These are phyloP conservation scores for Saguinus midas DNA, from an alignment of 2,113 vertebrate genomes.

Conservation along the genomic window DNA sequence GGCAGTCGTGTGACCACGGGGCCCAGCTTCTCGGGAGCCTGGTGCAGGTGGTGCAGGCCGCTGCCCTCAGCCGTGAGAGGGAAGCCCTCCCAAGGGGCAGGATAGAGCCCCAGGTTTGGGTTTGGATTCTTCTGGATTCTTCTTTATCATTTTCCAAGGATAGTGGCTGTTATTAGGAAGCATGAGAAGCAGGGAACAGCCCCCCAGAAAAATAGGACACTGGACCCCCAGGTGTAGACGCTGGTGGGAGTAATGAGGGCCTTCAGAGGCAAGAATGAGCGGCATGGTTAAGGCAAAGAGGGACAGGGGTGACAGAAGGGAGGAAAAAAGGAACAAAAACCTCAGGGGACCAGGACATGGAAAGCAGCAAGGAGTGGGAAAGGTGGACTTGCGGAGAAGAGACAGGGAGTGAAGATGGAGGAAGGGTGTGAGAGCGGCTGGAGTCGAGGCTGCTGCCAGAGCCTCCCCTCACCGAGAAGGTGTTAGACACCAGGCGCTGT, in stretches of 20 bases:
- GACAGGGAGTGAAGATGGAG: fast-evolving
- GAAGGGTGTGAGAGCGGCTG: not conserved
- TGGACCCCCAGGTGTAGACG: too few species aligned
- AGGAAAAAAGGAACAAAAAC: not conserved
- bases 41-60: too few species aligned
- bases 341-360: too few species aligned
- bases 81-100: fast-evolving
- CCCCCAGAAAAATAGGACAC: not conserved
- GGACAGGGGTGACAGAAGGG: fast-evolving
- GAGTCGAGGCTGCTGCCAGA: fast-evolving
- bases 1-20: fast-evolving
- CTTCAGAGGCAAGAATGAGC: not conserved
- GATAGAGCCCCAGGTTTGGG: not conserved
- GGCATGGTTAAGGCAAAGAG: fast-evolving
- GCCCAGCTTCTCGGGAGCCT: not conserved
- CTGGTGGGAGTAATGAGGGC: fast-evolving
- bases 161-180: not conserved
- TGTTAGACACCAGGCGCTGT: fast-evolving
- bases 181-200: not conserved
- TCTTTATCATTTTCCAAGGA: not conserved
- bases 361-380: too few species aligned
- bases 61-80: fast-evolving
- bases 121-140: not conserved
- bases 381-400: not conserved
- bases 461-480: not conserved